These are phyloP conservation scores for Caenorhabditis imperialis DNA, from an alignment of 2,888 invertebrate species.

Conservation along the genomic window DNA sequence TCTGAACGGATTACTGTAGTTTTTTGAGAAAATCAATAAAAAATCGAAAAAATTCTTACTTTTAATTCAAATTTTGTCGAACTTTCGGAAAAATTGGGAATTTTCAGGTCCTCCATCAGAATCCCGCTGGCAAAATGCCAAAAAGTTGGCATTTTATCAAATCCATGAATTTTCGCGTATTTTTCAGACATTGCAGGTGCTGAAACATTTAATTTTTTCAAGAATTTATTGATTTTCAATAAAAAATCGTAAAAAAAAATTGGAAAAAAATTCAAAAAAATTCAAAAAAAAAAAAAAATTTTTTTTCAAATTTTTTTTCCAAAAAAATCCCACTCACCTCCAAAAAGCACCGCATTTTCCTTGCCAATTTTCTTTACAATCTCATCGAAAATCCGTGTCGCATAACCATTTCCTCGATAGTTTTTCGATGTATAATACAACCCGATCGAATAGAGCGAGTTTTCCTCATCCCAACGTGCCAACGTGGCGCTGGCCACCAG, in stretches of 20 bases:
- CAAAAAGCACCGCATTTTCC: constrained; percentile 4
- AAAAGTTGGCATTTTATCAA: constrained; percentile 29
- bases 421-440: not conserved
- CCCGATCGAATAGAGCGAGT: constrained; percentile 15
- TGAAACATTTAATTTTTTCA: not conserved
- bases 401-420: constrained; percentile 14
- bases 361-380: constrained; percentile 13
- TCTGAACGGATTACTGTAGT: constrained; percentile 9
- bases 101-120: constrained; percentile 19
- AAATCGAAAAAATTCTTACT: constrained; percentile 1
- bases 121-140: constrained; percentile 30
- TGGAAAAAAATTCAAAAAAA: too few species aligned
- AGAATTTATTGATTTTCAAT: too few species aligned
- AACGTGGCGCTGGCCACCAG: not conserved
- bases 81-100: constrained; percentile 16
- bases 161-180: constrained; percentile 39
- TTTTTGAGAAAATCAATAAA: not conserved
- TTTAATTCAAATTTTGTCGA: constrained; percentile 9
- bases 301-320: not conserved
- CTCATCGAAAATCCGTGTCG: not conserved
- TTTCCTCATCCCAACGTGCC: constrained; percentile 9
- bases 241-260: too few species aligned
- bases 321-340: not conserved
- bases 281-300: too few species aligned
- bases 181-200: constrained; percentile 47